These are phyloP conservation scores for Perizoma affinitatum DNA, from an alignment of 2,888 invertebrate genomes.

Conservation along the genomic window DNA sequence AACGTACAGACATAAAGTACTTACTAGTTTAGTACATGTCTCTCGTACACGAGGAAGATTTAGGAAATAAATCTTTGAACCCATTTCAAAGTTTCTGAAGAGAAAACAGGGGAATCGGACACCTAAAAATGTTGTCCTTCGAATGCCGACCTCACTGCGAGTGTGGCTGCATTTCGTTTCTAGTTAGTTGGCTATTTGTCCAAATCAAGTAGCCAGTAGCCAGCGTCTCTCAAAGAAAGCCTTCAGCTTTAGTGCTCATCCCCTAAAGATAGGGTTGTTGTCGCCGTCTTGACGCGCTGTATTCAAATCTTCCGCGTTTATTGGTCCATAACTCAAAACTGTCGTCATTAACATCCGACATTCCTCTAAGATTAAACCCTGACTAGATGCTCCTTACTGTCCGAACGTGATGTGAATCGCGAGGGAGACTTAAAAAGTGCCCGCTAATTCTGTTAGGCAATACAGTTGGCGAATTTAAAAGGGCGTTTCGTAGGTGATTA, in stretches of 20 bases:
- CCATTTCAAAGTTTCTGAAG: no score
- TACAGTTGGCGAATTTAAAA: constrained; percentile 56
- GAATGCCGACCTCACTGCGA: no score
- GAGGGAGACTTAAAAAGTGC: constrained; percentile 54
- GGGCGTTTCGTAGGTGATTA: constrained; percentile 50
- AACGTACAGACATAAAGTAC: no score
- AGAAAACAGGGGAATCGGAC: no score
- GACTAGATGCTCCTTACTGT: constrained; percentile 54
- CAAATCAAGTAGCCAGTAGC: constrained; percentile 10
- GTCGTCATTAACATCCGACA: constrained; percentile 67
- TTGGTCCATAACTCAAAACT: constrained; percentile 72
- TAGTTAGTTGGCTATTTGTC: neutral
- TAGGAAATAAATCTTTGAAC: no score
- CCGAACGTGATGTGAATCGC: constrained; percentile 65
- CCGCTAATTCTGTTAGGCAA: constrained; percentile 57
- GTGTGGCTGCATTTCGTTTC: no score
- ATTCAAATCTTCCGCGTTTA: constrained; percentile 74
- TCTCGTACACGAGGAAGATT: no score
- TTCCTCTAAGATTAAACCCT: constrained; percentile 73
- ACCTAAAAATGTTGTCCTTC: no score
- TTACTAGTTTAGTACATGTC: no score
- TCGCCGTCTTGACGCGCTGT: constrained; percentile 59
- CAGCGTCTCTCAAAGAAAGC: constrained; percentile 38
- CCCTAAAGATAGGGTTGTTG: constrained; percentile 52
- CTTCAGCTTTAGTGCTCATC: constrained; percentile 44